Conservation (phyloP, 2,113 vertebrate species). For the Raja brachyura region DNA sequence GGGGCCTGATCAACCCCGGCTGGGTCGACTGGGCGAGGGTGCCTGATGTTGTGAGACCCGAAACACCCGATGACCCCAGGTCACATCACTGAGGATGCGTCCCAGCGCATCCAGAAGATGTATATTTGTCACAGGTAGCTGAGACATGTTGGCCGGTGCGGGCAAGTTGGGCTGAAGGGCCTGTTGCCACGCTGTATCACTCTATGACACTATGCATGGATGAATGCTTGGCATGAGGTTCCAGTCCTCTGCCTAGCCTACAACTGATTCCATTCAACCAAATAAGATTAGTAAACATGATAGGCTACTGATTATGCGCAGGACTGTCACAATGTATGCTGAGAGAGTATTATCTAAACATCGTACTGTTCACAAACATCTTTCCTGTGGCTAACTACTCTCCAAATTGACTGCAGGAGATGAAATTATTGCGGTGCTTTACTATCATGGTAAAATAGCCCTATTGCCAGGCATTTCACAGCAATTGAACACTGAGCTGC, state of each 20-base stretch:
- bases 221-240: neutral
- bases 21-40: too few relatives aligned
- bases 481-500: neutral
- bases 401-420: constrained; percentile 25
- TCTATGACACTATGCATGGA: too few relatives aligned
- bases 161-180: too few relatives aligned
- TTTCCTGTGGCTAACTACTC: neutral
- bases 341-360: neutral
- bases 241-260: neutral
- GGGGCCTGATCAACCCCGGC: too few relatives aligned
- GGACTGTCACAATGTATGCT: neutral
- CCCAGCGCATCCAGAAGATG: too few relatives aligned
- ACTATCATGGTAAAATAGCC: neutral
- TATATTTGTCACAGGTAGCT: too few relatives aligned
- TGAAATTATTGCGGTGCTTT: neutral
- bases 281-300: neutral
- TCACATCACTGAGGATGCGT: too few relatives aligned
- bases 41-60: too few relatives aligned
- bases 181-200: too few relatives aligned
- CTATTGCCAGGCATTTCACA: neutral
- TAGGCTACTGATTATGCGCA: neutral
- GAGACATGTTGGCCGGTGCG: too few relatives aligned
- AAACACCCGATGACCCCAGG: too few relatives aligned
- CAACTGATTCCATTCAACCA: neutral
- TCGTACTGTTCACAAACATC: neutral